Percentiles rank a stretch among this genome's conserved stretches.
Evolutionary conservation across 2,113 vertebrate species (phyloP).

Genomic region (Numida meleagris): DNA sequence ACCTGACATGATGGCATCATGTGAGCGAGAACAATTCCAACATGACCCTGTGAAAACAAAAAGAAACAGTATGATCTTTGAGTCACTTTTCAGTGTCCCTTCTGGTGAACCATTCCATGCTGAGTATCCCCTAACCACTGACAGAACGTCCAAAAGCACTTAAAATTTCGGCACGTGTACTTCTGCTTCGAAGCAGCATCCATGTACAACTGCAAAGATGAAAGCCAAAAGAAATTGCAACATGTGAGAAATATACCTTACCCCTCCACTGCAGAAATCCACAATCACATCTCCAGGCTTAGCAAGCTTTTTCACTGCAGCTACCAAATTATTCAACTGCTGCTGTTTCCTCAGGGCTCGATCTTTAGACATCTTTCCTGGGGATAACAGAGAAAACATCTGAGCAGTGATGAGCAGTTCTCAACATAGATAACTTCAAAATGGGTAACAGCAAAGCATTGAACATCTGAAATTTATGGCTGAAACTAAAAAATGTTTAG

Average conservation of each 20-base stretch:
- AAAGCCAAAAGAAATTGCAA: not conserved
- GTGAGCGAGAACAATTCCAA: slow-evolving; percentile 94
- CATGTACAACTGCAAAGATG: not conserved
- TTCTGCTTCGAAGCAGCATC: not conserved
- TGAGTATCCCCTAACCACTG: not conserved
- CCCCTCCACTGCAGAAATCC: slow-evolving; percentile 98
- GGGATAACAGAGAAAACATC: slow-evolving; percentile 36
- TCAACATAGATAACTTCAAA: not conserved
- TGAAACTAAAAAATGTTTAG: not conserved
- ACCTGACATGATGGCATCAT: slow-evolving; percentile 91
- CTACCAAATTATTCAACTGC: slow-evolving; percentile 94
- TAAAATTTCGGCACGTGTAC: not conserved
- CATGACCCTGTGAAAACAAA: slow-evolving; percentile 86
- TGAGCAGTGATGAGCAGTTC: not conserved
- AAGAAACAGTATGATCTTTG: not conserved
- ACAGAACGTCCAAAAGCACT: not conserved
- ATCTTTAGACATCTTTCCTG: slow-evolving; percentile 93
- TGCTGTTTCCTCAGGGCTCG: slow-evolving; percentile 91
- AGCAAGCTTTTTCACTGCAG: slow-evolving; percentile 83
- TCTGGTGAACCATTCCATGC: not conserved
- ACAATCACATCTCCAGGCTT: slow-evolving; percentile 88
- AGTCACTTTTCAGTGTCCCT: not conserved
- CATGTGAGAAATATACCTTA: slow-evolving; percentile 62
- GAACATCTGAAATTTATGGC: not conserved
- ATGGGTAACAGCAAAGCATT: not conserved